Conservation (phyloP, 2,888 invertebrate species). For the Odontocolon sp. region DNA sequence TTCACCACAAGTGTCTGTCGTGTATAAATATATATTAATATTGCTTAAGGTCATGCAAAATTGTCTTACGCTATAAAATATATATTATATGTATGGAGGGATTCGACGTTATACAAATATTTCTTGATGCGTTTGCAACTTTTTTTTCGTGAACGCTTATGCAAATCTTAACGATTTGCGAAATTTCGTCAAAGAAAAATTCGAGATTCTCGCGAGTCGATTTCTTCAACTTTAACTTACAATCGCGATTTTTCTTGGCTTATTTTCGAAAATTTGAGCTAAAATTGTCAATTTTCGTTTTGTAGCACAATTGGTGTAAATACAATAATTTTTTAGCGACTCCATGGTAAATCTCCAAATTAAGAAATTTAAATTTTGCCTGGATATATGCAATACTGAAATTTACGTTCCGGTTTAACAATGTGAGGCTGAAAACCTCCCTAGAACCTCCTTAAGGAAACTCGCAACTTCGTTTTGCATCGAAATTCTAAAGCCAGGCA, state of each 20-base stretch:
- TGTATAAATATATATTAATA: conserved; percentile 71
- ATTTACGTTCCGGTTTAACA: conserved; percentile 48
- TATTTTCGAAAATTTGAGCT: conserved; percentile 42
- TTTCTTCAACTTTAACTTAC: background rate
- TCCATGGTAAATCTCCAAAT: conserved; percentile 3
- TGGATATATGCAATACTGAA: conserved; percentile 52
- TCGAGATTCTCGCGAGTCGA: background rate
- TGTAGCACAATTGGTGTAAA: conserved; percentile 15
- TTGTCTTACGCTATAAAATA: conserved; percentile 75
- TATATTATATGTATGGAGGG: conserved; percentile 75
- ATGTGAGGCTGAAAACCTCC: too few species aligned
- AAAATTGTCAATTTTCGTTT: background rate
- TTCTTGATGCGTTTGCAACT: conserved; percentile 62
- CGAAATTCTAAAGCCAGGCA: conserved; percentile 23
- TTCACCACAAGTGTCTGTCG: conserved; percentile 36
- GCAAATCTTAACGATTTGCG: conserved; percentile 10
- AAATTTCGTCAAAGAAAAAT: conserved; percentile 15
- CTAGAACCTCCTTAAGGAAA: too few species aligned
- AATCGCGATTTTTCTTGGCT: conserved; percentile 4
- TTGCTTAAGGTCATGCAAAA: conserved; percentile 78
- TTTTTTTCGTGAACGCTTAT: conserved; percentile 1
- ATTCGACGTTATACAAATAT: conserved; percentile 72
- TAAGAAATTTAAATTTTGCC: conserved; percentile 13
- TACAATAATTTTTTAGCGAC: conserved; percentile 16
- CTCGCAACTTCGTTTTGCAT: conserved; percentile 5